phyloP scores from a whole-genome alignment of 2,888 invertebrate species.

The Cheilosia impressa region DNA sequence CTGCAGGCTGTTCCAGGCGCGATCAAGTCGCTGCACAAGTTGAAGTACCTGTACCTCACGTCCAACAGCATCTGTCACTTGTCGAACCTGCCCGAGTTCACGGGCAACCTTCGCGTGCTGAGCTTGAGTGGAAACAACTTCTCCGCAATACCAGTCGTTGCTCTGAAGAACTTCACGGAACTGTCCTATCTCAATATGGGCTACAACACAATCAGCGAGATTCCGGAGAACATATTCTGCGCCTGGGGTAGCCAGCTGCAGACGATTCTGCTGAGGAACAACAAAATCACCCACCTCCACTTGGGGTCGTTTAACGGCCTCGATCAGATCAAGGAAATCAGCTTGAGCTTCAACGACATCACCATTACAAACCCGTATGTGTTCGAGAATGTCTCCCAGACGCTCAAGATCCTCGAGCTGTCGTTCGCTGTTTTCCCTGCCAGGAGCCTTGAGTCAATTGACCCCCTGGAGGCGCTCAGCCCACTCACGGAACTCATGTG shows the following conservation, averaged over 20 bases:
- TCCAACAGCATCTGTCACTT: constrained; percentile 89
- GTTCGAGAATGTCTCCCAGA: constrained; percentile 90
- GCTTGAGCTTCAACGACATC: constrained; percentile 95
- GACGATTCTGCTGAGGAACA: constrained; percentile 92
- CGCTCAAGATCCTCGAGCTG: constrained; percentile 92
- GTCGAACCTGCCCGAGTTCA: constrained; percentile 85
- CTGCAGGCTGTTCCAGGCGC: constrained; percentile 89
- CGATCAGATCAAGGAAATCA: constrained; percentile 92
- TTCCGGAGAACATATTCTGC: constrained; percentile 90
- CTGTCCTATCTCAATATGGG: constrained; percentile 94
- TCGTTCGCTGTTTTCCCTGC: constrained; percentile 92
- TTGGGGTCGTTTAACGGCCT: constrained; percentile 89
- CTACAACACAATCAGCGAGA: constrained; percentile 92
- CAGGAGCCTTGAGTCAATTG: constrained; percentile 83
- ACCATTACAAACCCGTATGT: constrained; percentile 92
- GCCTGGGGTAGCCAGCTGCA: constrained; percentile 91
- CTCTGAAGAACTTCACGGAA: constrained; percentile 89
- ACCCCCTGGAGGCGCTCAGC: constrained; percentile 90
- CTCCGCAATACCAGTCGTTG: constrained; percentile 88
- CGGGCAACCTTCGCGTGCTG: constrained; percentile 88
- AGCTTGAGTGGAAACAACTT: constrained; percentile 93
- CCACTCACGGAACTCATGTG: constrained; percentile 90
- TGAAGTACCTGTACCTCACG: constrained; percentile 92
- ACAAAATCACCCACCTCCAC: constrained; percentile 90
- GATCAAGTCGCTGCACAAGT: constrained; percentile 87